Conservation (phyloP, 1,140 invertebrate genomes). For the Potamilus streckersoni region DNA sequence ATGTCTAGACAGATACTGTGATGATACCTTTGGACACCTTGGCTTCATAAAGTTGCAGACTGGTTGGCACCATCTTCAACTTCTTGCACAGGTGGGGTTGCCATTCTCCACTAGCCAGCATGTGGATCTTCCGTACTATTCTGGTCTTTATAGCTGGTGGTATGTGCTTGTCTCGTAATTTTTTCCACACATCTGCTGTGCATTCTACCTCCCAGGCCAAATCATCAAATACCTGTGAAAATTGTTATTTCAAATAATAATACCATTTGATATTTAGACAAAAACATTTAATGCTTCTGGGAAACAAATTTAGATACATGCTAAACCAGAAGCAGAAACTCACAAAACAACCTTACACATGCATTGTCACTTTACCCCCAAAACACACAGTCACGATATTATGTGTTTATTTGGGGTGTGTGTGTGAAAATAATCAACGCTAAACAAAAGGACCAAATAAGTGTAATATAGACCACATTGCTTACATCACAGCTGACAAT, state of each 20-base stretch:
- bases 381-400: background rate
- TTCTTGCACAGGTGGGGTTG: constrained; percentile 39
- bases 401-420: background rate
- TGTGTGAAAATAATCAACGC: too few relatives aligned
- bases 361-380: background rate
- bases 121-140: constrained; percentile 47
- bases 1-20: too few relatives aligned
- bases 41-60: constrained; percentile 52
- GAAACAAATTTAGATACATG: background rate
- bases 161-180: constrained; percentile 48
- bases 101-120: constrained; percentile 58
- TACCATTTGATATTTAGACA: background rate
- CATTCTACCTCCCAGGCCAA: constrained; percentile 64
- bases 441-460: too few relatives aligned
- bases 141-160: constrained; percentile 41
- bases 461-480: too few relatives aligned
- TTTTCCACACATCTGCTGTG: constrained; percentile 58
- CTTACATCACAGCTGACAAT: too few relatives aligned
- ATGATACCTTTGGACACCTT: constrained; percentile 34
- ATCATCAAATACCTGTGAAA: constrained; percentile 51
- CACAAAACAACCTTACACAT: too few relatives aligned
- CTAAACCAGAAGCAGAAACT: background rate
- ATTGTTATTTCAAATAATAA: constrained; percentile 5
- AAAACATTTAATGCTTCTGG: background rate
- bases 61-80: constrained; percentile 39